Evolutionary conservation across 2,888 invertebrate genomes (phyloP), one percentile per base, ranked within the genome.

Genomic region (Dorcus hopei): DNA sequence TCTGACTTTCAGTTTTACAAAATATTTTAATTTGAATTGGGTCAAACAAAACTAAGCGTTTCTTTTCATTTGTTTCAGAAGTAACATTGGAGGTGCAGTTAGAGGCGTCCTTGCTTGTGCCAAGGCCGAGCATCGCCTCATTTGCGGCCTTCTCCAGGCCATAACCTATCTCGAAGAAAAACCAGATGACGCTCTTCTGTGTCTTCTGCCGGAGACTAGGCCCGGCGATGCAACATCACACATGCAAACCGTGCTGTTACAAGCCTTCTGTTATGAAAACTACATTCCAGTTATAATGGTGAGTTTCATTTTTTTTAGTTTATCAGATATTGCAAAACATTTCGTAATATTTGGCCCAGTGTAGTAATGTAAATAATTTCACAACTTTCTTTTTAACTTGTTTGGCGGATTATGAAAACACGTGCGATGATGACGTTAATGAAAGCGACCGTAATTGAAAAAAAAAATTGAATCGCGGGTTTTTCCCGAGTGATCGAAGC

Each of bases 241-340:
- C 72, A 89, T 91, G 82, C 90, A 90, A 70, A 88, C 88, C 72
- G 90, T 90, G 4, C 80, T 90, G 0, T 79, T 90, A 38, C 89
- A 90, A 71, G 90, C 91, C 0, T 90, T 89, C 74, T 91, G 91
- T 76, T 87, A 85, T 41, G 90, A 91, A 76, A 89, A 90, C 62
- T 89, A 87, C 65, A 90, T 91, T 70, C 87, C 88, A 69, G 87
- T 89, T 53, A 85, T 90, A 64, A 87, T 89, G 80, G 88, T 87
- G 75, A 79, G 67, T 73, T 54, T 52, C 4, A 3, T 9, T 19
- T 38, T 56, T 47, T 16, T 43, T 51, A 43, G 51, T 9, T 43
- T 33, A 7, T 7, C 5, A 7, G 6, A 6, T 33, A 7, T 33
- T 33, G 26, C 26, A 33, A 33, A 33, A 33, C 26, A 33, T 33